phyloP scores from a whole-genome alignment of 2,888 invertebrate genomes.

The Noctua janthina region DNA sequence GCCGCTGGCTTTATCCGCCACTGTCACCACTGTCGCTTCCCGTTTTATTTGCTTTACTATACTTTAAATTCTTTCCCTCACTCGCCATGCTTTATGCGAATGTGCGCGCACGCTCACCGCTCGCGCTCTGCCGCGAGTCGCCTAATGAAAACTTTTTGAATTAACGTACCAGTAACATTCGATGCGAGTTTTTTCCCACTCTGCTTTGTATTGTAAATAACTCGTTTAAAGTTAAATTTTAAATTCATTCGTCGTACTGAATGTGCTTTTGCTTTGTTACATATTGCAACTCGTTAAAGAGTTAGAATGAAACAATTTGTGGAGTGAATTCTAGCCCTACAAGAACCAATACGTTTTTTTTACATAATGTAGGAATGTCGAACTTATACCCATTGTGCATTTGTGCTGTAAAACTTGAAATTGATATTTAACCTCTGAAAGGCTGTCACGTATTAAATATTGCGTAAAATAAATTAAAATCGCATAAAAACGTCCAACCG shows the following conservation, averaged over 20 bases:
- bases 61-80: constrained; percentile 86
- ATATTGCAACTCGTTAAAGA: constrained; percentile 20
- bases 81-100: constrained; percentile 82
- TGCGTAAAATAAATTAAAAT: constrained; percentile 37
- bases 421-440: neutral
- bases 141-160: constrained; percentile 89
- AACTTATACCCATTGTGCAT: neutral
- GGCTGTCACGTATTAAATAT: constrained; percentile 1
- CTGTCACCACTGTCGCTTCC: constrained; percentile 77
- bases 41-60: constrained; percentile 82
- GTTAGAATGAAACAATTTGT: constrained; percentile 19
- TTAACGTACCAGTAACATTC: constrained; percentile 85
- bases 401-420: neutral
- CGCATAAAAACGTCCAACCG: constrained; percentile 44
- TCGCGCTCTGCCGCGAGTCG: constrained; percentile 81
- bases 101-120: constrained; percentile 78
- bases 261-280: constrained; percentile 30
- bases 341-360: neutral
- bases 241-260: constrained; percentile 65
- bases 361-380: neutral
- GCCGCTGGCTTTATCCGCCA: constrained; percentile 81
- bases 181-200: constrained; percentile 77
- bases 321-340: neutral
- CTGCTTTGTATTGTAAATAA: constrained; percentile 85
- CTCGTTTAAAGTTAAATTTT: constrained; percentile 79